A percentile compares a stretch with the other conserved stretches of the same genome.
Evolutionary conservation across 2,888 invertebrate genomes (phyloP).

Genomic region (Parthenolecanium corni): DNA sequence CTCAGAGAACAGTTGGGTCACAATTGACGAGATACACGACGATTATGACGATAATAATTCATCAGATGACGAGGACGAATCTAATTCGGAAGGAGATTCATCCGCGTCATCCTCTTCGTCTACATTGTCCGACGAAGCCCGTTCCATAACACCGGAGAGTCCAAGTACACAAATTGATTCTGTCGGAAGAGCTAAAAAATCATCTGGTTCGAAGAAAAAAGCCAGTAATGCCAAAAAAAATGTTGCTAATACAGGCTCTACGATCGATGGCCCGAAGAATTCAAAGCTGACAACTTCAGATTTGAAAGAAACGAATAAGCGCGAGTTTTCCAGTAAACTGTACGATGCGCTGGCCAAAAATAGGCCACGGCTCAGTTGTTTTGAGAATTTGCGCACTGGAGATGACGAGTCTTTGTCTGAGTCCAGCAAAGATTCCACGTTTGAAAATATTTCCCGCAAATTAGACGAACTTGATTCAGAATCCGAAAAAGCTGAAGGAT

Average conservation of each 20-base stretch:
- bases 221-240: not conserved
- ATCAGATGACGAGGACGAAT: too few species aligned
- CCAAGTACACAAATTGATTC: too few species aligned
- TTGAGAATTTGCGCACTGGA: not conserved
- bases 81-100: not conserved
- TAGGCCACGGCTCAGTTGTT: conserved; percentile 5
- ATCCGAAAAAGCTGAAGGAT: too few species aligned
- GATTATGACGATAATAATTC: not conserved
- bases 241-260: not conserved
- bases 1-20: too few species aligned
- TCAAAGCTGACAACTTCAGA: not conserved
- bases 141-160: too few species aligned
- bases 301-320: not conserved
- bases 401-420: not conserved
- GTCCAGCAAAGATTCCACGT: too few species aligned
- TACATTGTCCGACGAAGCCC: too few species aligned
- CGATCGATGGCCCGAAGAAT: conserved; percentile 5
- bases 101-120: not conserved
- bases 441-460: too few species aligned
- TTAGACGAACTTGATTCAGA: too few species aligned
- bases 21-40: not conserved
- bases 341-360: conserved; percentile 5
- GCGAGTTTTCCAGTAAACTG: conserved; percentile 3
- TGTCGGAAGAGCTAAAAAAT: too few species aligned
- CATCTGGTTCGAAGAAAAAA: not conserved